These are phyloP conservation scores for Ptychobarbus kaznakovi DNA, from an alignment of 2,797 vertebrate genomes.

Conservation along the genomic window DNA sequence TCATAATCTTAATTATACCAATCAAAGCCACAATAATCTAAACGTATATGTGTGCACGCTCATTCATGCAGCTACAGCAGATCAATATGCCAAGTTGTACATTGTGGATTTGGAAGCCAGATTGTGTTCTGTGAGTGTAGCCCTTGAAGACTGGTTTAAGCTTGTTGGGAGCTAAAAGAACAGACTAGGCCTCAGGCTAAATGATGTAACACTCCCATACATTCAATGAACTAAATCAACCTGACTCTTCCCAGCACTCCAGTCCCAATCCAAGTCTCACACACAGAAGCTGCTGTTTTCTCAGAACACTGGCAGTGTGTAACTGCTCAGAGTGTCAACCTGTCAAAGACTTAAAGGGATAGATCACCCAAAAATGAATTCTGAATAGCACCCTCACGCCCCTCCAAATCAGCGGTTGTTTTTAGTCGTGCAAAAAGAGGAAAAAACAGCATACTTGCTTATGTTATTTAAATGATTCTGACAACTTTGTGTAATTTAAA, in stretches of 20 bases:
- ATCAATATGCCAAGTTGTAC: slow-evolving; percentile 9
- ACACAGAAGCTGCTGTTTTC: slow-evolving; percentile 33
- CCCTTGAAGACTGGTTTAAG: slow-evolving; percentile 54
- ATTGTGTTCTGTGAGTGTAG: slow-evolving; percentile 14
- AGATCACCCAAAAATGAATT: not conserved
- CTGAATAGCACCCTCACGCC: not conserved
- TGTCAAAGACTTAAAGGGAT: not conserved
- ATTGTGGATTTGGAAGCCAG: slow-evolving; percentile 15
- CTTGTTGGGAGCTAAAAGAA: slow-evolving; percentile 62
- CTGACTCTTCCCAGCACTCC: slow-evolving; percentile 62
- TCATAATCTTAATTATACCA: not conserved
- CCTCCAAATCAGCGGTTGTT: not conserved
- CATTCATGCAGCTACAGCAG: slow-evolving; percentile 2
- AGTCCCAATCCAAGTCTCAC: slow-evolving; percentile 12
- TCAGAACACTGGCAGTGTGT: not conserved
- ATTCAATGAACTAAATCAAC: slow-evolving; percentile 45
- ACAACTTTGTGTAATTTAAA: not conserved
- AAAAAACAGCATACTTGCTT: not conserved
- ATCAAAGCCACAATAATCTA: not conserved
- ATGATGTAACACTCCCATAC: slow-evolving; percentile 66
- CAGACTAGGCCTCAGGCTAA: slow-evolving; percentile 61
- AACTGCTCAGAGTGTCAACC: not conserved
- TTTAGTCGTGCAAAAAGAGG: not conserved
- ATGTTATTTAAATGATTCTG: not conserved
- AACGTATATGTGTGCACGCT: slow-evolving; percentile 28